phyloP scores from a whole-genome alignment of 2,888 invertebrate genomes.

The Tinea semifulvella region DNA sequence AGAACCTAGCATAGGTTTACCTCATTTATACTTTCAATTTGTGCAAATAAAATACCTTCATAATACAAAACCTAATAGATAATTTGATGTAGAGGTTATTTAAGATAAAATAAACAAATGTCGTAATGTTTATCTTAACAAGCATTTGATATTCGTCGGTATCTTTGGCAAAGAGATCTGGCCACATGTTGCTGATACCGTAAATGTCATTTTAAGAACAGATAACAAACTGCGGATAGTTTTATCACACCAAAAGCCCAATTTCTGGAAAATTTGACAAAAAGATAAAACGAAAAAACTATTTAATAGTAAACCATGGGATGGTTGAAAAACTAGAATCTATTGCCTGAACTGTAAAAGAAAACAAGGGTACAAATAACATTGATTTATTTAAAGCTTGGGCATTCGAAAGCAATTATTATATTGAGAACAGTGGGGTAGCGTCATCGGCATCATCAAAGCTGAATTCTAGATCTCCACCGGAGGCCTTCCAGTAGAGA shows the following conservation, averaged over 20 bases:
- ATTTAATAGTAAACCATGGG: conserved; percentile 4
- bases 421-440: too few species aligned
- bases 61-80: background rate
- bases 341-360: too few species aligned
- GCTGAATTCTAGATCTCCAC: too few species aligned
- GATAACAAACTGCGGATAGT: conserved; percentile 4
- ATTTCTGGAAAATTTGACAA: conserved; percentile 9
- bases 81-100: background rate
- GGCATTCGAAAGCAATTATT: too few species aligned
- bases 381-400: too few species aligned
- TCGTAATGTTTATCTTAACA: conserved; percentile 12
- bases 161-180: conserved; percentile 4
- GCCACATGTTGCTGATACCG: conserved; percentile 3
- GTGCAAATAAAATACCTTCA: too few species aligned
- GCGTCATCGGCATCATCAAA: too few species aligned
- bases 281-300: background rate
- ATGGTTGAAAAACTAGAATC: too few species aligned
- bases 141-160: conserved; percentile 10
- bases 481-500: too few species aligned
- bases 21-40: too few species aligned
- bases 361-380: too few species aligned
- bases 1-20: too few species aligned
- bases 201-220: conserved; percentile 13
- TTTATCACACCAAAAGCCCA: conserved; percentile 3
- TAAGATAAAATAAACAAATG: background rate